phyloP scores from a whole-genome alignment of 1,140 invertebrate species.

The Caenorhabditis tropicalis region DNA sequence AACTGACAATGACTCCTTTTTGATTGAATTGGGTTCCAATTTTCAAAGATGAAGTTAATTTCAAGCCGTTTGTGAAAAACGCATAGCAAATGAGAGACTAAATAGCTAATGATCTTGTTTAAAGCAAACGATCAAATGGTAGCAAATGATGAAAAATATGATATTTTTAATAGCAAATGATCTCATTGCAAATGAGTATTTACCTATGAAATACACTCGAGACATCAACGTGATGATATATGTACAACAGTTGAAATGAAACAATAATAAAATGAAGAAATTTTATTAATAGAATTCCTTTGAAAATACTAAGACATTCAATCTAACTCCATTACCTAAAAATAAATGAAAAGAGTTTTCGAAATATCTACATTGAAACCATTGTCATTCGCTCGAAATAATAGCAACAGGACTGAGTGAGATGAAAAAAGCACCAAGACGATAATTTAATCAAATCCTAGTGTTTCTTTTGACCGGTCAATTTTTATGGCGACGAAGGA shows the following conservation, averaged over 20 bases:
- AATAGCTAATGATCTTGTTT: too few species aligned
- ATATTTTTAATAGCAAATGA: too few species aligned
- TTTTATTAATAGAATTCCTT: neutral
- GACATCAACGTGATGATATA: too few species aligned
- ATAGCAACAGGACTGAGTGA: slow-evolving; percentile 2
- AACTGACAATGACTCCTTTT: too few species aligned
- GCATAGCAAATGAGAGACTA: too few species aligned
- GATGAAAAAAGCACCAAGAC: neutral
- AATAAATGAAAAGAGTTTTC: neutral
- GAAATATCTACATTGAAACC: slow-evolving; percentile 21
- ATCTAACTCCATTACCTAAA: neutral
- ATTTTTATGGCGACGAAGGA: neutral
- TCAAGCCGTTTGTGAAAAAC: too few species aligned
- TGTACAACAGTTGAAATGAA: neutral
- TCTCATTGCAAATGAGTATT: too few species aligned
- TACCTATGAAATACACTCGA: too few species aligned
- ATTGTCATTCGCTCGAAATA: neutral
- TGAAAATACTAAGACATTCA: neutral
- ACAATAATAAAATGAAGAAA: neutral
- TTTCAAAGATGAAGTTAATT: too few species aligned
- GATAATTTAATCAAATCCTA: neutral
- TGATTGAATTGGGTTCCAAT: too few species aligned
- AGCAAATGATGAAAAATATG: too few species aligned
- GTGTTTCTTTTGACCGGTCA: neutral
- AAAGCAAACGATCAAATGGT: too few species aligned